Base-by-base conservation (phyloP, 1,140 invertebrate species). In the Pogonomyrmex californicus region DNA sequence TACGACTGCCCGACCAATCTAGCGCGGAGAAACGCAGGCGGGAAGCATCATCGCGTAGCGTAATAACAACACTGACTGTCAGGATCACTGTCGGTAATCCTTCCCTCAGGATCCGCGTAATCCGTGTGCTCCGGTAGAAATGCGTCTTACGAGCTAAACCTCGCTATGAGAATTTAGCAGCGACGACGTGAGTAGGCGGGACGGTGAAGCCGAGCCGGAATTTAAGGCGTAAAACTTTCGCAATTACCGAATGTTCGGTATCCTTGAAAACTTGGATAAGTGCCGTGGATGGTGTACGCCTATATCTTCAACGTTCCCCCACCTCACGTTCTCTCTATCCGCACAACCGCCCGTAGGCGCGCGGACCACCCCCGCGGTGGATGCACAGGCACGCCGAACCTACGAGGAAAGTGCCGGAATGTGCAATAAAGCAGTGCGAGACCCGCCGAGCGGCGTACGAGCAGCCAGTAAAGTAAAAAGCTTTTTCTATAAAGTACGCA, bases 211-310 rank as follows among this genome's bases (percentile, higher is more conserved):
- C 60, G 56, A 77, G 38, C 23, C 54, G 81, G 88, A 88, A 92
- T 90, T 90, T 90, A 90, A 88, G 85, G 76, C 79, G 78, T 71
- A 75, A 83, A 92, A 90, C 88, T 92, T 92, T 91, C 63, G 91
- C 89, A 92, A 90, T 92, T 92, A 90, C 85, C 79, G 83, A 91
- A 91, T 88, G 90, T 88, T 90, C 76, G 85, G 85, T 87, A 90
- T 89, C 88, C 89, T 87, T 86, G 90, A 92, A 90, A 91, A 92
- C 60, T 92, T 87, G 51, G 63, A 41, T 71, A 88, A 89, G 79
- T 87, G 66, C 62, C 56, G 78, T 17, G 78, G 66, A 71, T 81
- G 70, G 77, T 41, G 58, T 58, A 71, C 47, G 33, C 68, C 41
- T 36, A 58, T 23, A 60, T 49, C 63, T 23, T 36, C 65, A n/a